Conservation (phyloP, 1,140 invertebrate genomes). For the Lysiphlebus fabarum region DNA sequence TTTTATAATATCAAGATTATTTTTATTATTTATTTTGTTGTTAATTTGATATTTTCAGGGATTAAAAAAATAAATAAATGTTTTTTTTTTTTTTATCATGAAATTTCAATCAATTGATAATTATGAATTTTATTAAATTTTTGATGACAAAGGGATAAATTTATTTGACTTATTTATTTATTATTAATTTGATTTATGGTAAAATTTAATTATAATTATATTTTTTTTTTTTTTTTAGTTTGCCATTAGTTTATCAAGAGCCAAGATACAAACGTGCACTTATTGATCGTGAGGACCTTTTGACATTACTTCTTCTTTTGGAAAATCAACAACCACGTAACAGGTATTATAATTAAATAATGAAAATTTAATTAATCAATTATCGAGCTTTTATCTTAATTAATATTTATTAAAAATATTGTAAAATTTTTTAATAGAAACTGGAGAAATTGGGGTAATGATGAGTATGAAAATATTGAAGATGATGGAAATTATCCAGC, state of each 20-base stretch:
- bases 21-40: no score
- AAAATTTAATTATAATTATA: conserved; percentile 3
- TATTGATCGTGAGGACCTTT: conserved; percentile 43
- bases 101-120: no score
- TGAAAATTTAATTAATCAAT: background rate
- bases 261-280: conserved; percentile 47
- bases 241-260: conserved; percentile 37
- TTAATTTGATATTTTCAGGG: no score
- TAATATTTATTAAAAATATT: no score
- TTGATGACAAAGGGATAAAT: no score
- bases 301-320: conserved; percentile 44
- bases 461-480: conserved; percentile 41
- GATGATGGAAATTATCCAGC: conserved; percentile 33
- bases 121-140: no score
- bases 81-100: no score
- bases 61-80: no score
- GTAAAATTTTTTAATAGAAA: conserved; percentile 28
- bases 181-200: no score
- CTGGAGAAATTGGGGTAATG: conserved; percentile 37
- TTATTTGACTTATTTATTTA: no score
- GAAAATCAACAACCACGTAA: conserved; percentile 41
- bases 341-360: conserved; percentile 24
- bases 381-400: background rate
- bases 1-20: no score
- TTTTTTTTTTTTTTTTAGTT: conserved; percentile 26